phyloP scores from a whole-genome alignment of 2,888 invertebrate genomes.

The Plebejus argus region DNA sequence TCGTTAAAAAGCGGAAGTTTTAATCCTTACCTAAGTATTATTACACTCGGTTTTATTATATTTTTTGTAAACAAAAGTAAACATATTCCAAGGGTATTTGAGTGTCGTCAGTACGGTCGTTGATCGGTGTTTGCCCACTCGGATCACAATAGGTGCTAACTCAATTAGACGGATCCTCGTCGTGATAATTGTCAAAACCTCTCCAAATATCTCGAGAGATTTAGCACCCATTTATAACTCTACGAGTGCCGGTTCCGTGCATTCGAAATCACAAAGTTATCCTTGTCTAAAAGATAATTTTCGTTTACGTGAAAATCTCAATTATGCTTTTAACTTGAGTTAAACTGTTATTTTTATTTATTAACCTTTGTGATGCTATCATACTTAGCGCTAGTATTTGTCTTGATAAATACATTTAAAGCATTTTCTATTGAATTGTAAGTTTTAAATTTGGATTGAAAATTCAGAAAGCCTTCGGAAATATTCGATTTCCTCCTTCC shows the following conservation, averaged over 20 bases:
- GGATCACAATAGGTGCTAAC: slow-evolving; percentile 12
- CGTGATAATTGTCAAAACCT: slow-evolving; percentile 27
- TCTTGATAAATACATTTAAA: no score
- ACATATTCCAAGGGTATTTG: not conserved
- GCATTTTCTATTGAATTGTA: not conserved
- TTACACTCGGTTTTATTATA: not conserved
- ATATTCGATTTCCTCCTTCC: not conserved
- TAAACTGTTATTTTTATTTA: not conserved
- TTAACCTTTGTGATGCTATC: no score
- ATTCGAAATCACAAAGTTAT: not conserved
- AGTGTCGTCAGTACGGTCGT: slow-evolving; percentile 5
- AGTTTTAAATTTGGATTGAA: not conserved
- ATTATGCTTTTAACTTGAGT: not conserved
- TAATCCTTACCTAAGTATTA: not conserved
- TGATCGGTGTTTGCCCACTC: slow-evolving; percentile 22
- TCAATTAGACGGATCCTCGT: slow-evolving; percentile 20
- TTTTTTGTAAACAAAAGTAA: slow-evolving; percentile 19
- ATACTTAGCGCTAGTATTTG: no score
- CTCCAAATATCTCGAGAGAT: slow-evolving; percentile 11
- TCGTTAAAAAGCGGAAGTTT: not conserved
- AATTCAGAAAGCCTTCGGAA: not conserved
- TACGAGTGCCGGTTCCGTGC: not conserved
- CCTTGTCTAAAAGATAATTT: not conserved
- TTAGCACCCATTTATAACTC: slow-evolving; percentile 26
- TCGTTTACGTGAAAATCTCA: not conserved